Evolutionary conservation across 2,797 vertebrate genomes (phyloP).

Genomic region (Gorsachius magnificus): DNA sequence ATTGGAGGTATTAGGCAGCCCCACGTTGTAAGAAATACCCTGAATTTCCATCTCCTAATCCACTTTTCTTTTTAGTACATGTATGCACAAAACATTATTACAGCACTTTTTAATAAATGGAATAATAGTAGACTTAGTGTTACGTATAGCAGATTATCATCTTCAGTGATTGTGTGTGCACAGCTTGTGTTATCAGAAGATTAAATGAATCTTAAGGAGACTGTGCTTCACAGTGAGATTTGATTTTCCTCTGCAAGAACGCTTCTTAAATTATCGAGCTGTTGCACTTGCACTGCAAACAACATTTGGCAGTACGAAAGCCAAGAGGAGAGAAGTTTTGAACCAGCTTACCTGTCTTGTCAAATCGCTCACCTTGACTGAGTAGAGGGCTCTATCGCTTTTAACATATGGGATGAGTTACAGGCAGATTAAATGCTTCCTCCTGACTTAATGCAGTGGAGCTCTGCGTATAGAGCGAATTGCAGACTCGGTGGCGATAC

Average conservation of each 20-base stretch:
- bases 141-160: slow-evolving; percentile 41
- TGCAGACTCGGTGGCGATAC: not conserved
- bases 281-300: not conserved
- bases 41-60: slow-evolving; percentile 27
- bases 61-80: slow-evolving; percentile 31
- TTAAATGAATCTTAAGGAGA: slow-evolving; percentile 50
- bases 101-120: slow-evolving; percentile 35
- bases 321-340: not conserved
- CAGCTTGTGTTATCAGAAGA: slow-evolving; percentile 49
- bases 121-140: slow-evolving; percentile 54
- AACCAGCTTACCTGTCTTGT: not conserved
- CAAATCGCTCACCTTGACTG: not conserved
- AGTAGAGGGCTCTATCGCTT: not conserved
- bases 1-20: not conserved
- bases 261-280: not conserved
- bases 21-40: not conserved
- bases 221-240: not conserved
- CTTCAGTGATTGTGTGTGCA: slow-evolving; percentile 30
- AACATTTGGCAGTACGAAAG: accelerated
- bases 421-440: not conserved
- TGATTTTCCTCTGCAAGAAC: not conserved
- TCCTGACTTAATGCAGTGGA: not conserved
- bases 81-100: not conserved
- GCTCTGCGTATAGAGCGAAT: not conserved
- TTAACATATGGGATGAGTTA: not conserved